phyloP scores from a whole-genome alignment of 37 sponge, comb jelly and placozoan genomes.

The Aphrocallistes beatrix region DNA sequence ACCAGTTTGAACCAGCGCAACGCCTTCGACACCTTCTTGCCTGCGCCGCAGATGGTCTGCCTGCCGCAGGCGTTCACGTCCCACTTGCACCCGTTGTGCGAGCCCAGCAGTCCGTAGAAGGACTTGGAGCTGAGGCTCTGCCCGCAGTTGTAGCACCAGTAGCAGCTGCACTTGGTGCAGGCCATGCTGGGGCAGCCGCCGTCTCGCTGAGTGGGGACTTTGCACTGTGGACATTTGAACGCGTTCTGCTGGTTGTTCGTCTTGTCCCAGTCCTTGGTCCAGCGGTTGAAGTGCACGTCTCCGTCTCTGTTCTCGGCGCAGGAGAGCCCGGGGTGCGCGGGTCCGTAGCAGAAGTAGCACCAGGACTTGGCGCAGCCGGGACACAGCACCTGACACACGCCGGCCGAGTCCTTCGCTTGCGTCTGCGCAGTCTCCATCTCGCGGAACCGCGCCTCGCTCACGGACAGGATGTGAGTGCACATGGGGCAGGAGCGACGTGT shows the following conservation, averaged over 20 bases:
- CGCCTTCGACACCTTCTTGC: not conserved
- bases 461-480: not conserved
- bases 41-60: not conserved
- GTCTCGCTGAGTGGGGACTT: not conserved
- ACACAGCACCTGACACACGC: not conserved
- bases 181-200: not conserved
- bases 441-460: not conserved
- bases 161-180: not conserved
- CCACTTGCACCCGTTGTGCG: not conserved
- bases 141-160: slow-evolving; percentile 16
- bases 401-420: not conserved
- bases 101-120: not conserved
- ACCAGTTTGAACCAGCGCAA: not conserved
- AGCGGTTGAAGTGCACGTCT: not conserved
- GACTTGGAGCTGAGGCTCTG: not conserved
- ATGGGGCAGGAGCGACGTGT: not conserved
- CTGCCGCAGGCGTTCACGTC: not conserved
- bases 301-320: not conserved
- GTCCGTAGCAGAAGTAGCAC: not conserved
- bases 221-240: not conserved
- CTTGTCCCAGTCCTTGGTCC: slow-evolving; percentile 10
- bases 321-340: not conserved
- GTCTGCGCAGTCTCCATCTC: not conserved
- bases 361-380: not conserved
- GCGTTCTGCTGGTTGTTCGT: not conserved